A percentile compares a stretch with the other conserved stretches of the same genome.
These are phyloP conservation scores for Cygnus atratus DNA, from an alignment of 2,113 vertebrate genomes.

Conservation along the genomic window DNA sequence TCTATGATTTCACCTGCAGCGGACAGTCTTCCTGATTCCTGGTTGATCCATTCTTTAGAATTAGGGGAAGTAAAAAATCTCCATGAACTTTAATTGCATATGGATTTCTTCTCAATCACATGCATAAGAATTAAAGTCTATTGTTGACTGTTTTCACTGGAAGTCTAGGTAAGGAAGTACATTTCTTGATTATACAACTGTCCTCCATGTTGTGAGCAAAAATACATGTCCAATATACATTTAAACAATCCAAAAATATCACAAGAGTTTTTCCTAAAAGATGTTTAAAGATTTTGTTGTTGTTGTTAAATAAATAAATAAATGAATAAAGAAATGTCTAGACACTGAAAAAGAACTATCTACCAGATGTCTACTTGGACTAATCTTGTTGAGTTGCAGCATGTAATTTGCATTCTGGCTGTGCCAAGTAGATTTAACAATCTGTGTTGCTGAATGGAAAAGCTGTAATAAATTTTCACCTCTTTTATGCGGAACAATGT, in stretches of 20 bases:
- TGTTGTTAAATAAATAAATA: not conserved
- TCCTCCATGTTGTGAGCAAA: not conserved
- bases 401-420: not conserved
- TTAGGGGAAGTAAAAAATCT: not conserved
- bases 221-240: not conserved
- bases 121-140: not conserved
- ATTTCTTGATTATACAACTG: not conserved
- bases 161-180: not conserved
- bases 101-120: not conserved
- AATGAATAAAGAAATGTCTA: not conserved
- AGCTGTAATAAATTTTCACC: not conserved
- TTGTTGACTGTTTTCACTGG: not conserved
- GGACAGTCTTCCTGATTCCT: not conserved
- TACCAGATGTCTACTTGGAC: not conserved
- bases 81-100: not conserved
- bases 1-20: not conserved
- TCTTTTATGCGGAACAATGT: not conserved
- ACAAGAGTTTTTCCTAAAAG: not conserved
- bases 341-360: not conserved
- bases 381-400: not conserved
- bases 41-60: not conserved
- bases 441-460: not conserved
- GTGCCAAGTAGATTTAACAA: not conserved
- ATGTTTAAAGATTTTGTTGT: not conserved
- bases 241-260: not conserved